Conservation (phyloP, 2,797 vertebrate species). For the Gambelia wislizenii region DNA sequence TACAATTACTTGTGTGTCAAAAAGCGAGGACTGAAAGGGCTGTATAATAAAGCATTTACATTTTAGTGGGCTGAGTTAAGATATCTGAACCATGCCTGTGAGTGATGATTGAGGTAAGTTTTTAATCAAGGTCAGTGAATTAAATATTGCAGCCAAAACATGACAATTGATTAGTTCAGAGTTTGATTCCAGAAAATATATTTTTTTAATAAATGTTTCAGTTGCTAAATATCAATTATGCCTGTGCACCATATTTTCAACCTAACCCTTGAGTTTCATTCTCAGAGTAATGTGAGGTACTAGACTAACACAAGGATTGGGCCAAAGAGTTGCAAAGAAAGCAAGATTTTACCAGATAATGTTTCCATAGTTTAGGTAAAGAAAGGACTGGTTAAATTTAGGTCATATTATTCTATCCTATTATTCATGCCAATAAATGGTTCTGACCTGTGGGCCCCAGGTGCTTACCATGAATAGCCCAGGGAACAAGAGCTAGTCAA, state of each 20-base stretch:
- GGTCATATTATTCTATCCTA: neutral
- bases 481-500: neutral
- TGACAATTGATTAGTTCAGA: neutral
- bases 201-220: neutral
- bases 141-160: neutral
- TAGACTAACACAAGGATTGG: neutral
- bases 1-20: neutral
- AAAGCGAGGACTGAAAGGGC: neutral
- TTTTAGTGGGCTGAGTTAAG: neutral
- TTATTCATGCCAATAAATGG: too few species aligned
- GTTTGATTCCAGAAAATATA: neutral
- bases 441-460: neutral
- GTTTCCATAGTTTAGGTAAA: neutral
- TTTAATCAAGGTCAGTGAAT: neutral
- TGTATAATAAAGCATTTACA: neutral
- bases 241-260: neutral
- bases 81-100: neutral
- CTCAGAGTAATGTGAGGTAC: neutral
- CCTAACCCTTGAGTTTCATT: neutral
- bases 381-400: neutral
- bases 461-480: neutral
- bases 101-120: neutral
- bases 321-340: neutral
- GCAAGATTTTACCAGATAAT: neutral
- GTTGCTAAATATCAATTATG: neutral